Base-by-base conservation (phyloP, 2,113 vertebrate species). In the Gyps fulvus region DNA sequence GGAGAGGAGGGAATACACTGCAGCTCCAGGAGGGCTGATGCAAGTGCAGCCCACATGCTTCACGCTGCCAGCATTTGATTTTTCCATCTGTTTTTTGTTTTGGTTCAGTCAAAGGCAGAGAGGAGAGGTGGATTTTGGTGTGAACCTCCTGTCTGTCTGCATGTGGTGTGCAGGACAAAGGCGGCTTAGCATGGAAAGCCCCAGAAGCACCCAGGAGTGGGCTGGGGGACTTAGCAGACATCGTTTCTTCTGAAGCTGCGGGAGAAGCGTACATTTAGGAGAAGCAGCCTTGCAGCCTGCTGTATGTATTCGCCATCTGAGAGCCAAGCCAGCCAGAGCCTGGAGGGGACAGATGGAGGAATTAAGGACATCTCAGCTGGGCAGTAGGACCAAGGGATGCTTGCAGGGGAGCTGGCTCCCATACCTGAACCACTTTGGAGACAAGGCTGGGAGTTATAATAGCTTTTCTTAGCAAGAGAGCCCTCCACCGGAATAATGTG, bases 391-490 rank as follows among this genome's bases (percentile, higher is more conserved):
- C 78, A 54, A 94, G 95, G 79, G 93, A 93, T 83, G 90, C 58
- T 58, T 69, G 73, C 43, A 59, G 66, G 77, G 69, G 61, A 95
- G 83, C 89, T 93, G 87, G 92, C 89, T 93, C 76, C 94, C 72
- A 7, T 89, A 96, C 92, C 97, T 93, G 90, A 90, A 83, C 62
- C 74, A 20, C 89, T 96, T 84, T 87, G 74, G 95, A 91, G 87
- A 38, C 42, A 31, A 72, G 87, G 89, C 87, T 92, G 89, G 91
- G 95, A 96, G 77, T 95, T 88, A 63, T 78, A 91, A 86, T 59
- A 40, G 94, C 93, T 96, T 96, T 95, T 97, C 96, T 97, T 97
- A 95, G 93, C 96, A 92, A 95, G 95, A 95, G 93, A 96, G 96
- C 96, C 93, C 96, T 97, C 96, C 95, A 90, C 95, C 92, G 82